These are phyloP conservation scores for Trichogramma evanescens DNA, from an alignment of 2,888 invertebrate species.

Conservation along the genomic window DNA sequence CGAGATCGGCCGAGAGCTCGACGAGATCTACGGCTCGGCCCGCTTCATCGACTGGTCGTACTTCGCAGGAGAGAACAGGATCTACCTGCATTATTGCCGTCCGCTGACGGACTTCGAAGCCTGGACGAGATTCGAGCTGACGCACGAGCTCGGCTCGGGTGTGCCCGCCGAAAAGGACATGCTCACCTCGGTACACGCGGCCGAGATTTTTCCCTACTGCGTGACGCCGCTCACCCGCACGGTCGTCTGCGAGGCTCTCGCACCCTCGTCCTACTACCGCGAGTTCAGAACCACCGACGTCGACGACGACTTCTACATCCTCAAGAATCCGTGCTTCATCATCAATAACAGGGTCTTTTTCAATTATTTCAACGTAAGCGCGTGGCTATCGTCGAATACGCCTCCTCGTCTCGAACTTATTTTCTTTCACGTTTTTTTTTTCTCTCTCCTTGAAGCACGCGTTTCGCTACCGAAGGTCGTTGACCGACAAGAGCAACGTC, in stretches of 20 bases:
- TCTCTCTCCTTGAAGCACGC: too few relatives aligned
- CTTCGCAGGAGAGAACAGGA: neutral
- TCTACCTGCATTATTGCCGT: neutral
- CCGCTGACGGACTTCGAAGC: neutral
- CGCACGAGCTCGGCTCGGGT: neutral
- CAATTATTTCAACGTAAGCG: constrained; percentile 29
- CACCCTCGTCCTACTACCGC: neutral
- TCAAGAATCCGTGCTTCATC: neutral
- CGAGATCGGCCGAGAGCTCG: neutral
- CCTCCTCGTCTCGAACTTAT: too few relatives aligned
- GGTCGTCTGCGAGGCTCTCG: too few relatives aligned
- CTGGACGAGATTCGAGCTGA: neutral
- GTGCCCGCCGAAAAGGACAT: neutral
- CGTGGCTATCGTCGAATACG: too few relatives aligned
- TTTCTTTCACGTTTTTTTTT: too few relatives aligned
- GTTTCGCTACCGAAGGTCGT: too few relatives aligned
- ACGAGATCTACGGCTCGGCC: neutral
- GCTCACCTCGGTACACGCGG: neutral
- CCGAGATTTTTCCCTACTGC: neutral
- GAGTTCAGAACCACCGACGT: too few relatives aligned
- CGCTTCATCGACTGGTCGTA: neutral
- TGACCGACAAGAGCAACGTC: too few relatives aligned
- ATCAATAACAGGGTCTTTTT: constrained; percentile 22
- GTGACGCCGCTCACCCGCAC: neutral
- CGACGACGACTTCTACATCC: too few relatives aligned